Conservation (phyloP, 2,888 invertebrate species). For the Trichopoda pennipes region DNA sequence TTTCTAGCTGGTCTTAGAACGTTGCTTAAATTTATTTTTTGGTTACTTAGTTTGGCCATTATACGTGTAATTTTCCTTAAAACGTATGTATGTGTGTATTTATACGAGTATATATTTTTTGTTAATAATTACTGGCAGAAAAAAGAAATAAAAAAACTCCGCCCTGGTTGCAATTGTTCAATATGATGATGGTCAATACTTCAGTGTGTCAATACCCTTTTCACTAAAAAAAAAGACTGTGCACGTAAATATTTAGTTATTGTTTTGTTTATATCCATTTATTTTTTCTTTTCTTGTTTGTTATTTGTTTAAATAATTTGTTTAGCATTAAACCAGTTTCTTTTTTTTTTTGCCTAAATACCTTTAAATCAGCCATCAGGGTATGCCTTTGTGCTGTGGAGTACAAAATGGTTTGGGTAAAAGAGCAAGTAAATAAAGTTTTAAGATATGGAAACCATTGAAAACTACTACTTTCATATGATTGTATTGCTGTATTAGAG, state of each 20-base stretch:
- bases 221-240: constrained; percentile 38
- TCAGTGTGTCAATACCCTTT: constrained; percentile 51
- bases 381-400: constrained; percentile 28
- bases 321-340: constrained; percentile 45
- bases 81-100: no score
- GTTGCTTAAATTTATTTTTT: no score
- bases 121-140: neutral
- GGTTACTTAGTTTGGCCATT: neutral
- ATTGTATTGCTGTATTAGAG: no score
- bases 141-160: constrained; percentile 59
- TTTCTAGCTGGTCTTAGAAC: no score
- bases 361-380: constrained; percentile 40
- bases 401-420: constrained; percentile 50
- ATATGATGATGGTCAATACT: constrained; percentile 31
- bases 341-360: constrained; percentile 54
- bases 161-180: constrained; percentile 44
- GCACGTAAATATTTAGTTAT: constrained; percentile 10
- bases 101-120: no score
- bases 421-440: constrained; percentile 43
- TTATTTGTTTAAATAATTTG: constrained; percentile 53
- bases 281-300: neutral
- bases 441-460: constrained; percentile 33
- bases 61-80: no score
- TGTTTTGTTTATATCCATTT: constrained; percentile 18
- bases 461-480: neutral